phyloP scores from a whole-genome alignment of 1,140 invertebrate genomes.

The Drosophila kikkawai region DNA sequence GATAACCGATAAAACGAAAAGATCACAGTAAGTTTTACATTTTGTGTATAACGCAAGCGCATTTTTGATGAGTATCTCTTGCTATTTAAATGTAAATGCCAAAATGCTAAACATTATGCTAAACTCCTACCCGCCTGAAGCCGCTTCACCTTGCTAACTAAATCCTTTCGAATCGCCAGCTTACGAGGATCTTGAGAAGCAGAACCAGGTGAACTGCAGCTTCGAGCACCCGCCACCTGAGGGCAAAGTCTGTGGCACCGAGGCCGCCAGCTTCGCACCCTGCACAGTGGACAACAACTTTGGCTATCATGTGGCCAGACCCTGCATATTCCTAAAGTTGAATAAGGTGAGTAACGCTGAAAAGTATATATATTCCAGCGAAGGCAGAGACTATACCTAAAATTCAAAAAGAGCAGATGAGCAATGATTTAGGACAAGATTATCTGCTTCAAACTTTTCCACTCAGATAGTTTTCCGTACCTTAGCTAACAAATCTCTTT shows the following conservation, averaged over 20 bases:
- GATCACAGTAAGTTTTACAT: conserved; percentile 67
- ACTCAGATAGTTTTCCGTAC: neutral
- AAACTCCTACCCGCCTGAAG: neutral
- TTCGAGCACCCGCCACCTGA: conserved; percentile 66
- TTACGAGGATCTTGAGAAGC: conserved; percentile 77
- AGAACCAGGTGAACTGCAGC: conserved; percentile 79
- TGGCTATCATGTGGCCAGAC: conserved; percentile 91
- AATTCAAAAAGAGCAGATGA: too few species aligned
- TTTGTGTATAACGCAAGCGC: conserved; percentile 5
- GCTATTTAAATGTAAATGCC: conserved; percentile 1
- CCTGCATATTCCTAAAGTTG: conserved; percentile 93
- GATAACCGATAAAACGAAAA: conserved; percentile 36
- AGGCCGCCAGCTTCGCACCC: conserved; percentile 65
- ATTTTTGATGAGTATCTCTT: neutral
- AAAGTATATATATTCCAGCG: neutral
- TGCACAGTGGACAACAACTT: conserved; percentile 89
- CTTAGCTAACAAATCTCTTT: neutral
- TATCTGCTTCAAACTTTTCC: neutral
- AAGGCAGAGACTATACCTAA: neutral
- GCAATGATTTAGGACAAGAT: neutral
- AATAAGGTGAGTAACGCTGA: conserved; percentile 87
- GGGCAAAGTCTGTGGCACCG: conserved; percentile 77
- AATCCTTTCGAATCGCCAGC: conserved; percentile 38
- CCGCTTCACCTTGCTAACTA: neutral
- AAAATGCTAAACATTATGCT: neutral